Conservation (phyloP, 2,888 invertebrate genomes). For the Plagiodera versicolora region DNA sequence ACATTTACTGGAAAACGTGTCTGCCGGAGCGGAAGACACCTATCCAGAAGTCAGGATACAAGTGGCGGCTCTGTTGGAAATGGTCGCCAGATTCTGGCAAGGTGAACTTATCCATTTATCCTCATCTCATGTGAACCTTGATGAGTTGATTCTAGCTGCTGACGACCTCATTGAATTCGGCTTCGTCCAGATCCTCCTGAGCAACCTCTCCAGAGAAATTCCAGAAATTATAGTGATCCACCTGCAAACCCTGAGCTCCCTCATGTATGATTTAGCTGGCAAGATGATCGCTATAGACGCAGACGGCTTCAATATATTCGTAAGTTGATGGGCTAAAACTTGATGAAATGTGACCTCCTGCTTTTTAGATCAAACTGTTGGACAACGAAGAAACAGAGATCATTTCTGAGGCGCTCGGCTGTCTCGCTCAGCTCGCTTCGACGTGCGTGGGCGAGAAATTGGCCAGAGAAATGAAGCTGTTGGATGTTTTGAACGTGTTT, state of each 20-base stretch:
- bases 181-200: conserved; percentile 48
- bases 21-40: conserved; percentile 47
- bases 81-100: conserved; percentile 49
- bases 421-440: conserved; percentile 47
- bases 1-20: conserved; percentile 46
- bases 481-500: conserved; percentile 44
- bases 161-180: conserved; percentile 50
- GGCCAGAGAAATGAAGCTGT: conserved; percentile 46
- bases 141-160: conserved; percentile 47
- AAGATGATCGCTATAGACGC: conserved; percentile 50
- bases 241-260: conserved; percentile 48
- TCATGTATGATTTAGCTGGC: conserved; percentile 49
- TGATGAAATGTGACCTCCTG: background rate
- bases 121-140: no score
- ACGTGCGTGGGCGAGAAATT: conserved; percentile 48
- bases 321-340: conserved; percentile 27
- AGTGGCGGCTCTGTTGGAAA: conserved; percentile 51
- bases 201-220: conserved; percentile 42
- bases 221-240: conserved; percentile 48
- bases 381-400: conserved; percentile 42
- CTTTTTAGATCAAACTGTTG: conserved; percentile 40
- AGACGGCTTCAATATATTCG: conserved; percentile 49
- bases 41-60: conserved; percentile 49
- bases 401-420: conserved; percentile 43
- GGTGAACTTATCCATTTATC: no score